phyloP scores from a whole-genome alignment of 2,797 vertebrate genomes.

The Malacoctenus gilli region DNA sequence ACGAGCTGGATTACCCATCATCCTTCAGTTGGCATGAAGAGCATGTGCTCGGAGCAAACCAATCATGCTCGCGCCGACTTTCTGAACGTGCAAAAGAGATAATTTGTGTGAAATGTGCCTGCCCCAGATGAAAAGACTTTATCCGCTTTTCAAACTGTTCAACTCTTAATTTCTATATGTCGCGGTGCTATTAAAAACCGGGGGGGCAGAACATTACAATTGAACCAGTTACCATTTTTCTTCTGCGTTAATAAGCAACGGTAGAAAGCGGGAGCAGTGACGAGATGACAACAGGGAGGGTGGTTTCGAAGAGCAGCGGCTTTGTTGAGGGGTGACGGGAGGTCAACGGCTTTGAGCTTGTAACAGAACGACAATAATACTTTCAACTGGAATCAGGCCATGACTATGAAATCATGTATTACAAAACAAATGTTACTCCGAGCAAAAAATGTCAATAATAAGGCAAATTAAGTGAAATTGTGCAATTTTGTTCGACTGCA shows the following conservation, averaged over 20 bases:
- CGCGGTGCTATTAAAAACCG: constrained; percentile 48
- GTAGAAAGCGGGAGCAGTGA: constrained; percentile 1
- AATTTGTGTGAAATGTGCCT: constrained; percentile 76
- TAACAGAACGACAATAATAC: no score
- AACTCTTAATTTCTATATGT: constrained; percentile 65
- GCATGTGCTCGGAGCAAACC: constrained; percentile 67
- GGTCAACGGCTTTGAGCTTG: neutral
- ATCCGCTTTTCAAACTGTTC: constrained; percentile 61
- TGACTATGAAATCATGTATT: neutral
- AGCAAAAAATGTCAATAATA: no score
- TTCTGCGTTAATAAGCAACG: constrained; percentile 13
- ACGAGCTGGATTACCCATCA: constrained; percentile 73
- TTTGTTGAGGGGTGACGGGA: neutral
- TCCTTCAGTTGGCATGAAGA: constrained; percentile 70
- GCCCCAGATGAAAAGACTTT: constrained; percentile 66
- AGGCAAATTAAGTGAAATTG: no score
- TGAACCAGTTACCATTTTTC: constrained; percentile 38
- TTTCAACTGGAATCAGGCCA: neutral
- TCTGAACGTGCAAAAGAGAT: constrained; percentile 60
- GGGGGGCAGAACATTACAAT: constrained; percentile 39
- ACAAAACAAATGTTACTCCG: no score
- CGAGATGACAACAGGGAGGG: constrained; percentile 2
- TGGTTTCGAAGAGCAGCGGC: constrained; percentile 5
- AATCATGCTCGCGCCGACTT: constrained; percentile 53
- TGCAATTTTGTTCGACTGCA: no score